Evolutionary conservation across 2,113 vertebrate genomes (phyloP).

Genomic region (Tylochromis polylepis): DNA sequence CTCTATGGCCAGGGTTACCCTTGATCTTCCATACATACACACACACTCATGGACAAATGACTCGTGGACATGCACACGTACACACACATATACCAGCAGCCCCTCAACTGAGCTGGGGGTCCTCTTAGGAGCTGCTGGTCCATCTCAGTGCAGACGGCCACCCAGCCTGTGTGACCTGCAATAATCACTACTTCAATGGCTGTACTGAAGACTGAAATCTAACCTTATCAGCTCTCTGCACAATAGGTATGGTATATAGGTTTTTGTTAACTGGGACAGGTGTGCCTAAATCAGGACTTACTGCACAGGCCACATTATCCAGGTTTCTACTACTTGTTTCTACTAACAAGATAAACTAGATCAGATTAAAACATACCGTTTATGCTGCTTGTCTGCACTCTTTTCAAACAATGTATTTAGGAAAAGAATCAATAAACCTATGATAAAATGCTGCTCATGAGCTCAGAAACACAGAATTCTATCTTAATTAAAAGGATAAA

Average conservation of each 20-base stretch:
- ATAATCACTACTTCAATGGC: neutral
- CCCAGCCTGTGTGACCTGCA: conserved; percentile 29
- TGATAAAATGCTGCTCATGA: neutral
- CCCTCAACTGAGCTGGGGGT: neutral
- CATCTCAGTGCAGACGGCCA: conserved; percentile 46
- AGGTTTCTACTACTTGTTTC: neutral
- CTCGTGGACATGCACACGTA: conserved; percentile 5
- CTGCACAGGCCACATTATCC: neutral
- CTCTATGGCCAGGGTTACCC: conserved; percentile 63
- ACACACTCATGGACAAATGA: conserved; percentile 34
- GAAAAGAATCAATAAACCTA: neutral
- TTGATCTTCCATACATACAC: conserved; percentile 61
- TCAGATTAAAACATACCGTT: neutral
- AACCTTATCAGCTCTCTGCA: neutral
- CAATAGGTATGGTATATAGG: neutral
- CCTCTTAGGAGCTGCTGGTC: conserved; percentile 28
- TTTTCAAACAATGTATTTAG: neutral
- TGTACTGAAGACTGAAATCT: neutral
- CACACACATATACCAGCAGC: neutral
- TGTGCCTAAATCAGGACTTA: neutral
- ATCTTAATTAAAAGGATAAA: neutral
- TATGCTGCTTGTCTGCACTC: neutral
- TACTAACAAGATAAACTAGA: neutral
- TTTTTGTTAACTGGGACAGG: neutral
- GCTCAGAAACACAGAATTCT: neutral